Conservation (phyloP, 2,797 vertebrate species). For the Megalops cyprinoides region DNA sequence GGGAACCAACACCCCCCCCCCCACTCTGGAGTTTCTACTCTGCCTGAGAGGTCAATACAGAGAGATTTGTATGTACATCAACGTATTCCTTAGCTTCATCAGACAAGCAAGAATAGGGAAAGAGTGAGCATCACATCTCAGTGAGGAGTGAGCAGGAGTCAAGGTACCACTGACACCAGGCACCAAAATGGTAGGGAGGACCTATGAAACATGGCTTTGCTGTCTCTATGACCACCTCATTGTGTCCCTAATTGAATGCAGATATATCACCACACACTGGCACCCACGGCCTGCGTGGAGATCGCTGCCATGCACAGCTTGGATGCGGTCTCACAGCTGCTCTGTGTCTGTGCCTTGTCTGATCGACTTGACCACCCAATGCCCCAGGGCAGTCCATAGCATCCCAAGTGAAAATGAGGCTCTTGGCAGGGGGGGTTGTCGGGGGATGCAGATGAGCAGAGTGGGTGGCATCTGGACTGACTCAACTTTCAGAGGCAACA, state of each 20-base stretch:
- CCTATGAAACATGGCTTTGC: too few relatives aligned
- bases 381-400: too few relatives aligned
- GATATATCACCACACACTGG: conserved; percentile 52
- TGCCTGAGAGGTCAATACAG: conserved; percentile 38
- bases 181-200: conserved; percentile 43
- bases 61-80: conserved; percentile 47
- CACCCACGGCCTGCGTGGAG: conserved; percentile 45
- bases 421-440: too few relatives aligned
- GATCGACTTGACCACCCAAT: neutral
- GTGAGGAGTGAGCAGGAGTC: conserved; percentile 37
- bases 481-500: too few relatives aligned
- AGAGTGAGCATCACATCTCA: conserved; percentile 54
- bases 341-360: neutral
- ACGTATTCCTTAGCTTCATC: conserved; percentile 48
- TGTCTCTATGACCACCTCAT: too few relatives aligned
- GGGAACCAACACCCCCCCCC: neutral
- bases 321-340: too few relatives aligned
- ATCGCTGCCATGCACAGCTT: neutral
- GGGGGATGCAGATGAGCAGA: too few relatives aligned
- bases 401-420: too few relatives aligned
- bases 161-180: conserved; percentile 43
- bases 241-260: conserved; percentile 59
- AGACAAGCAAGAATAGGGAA: conserved; percentile 44
- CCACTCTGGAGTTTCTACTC: conserved; percentile 19
- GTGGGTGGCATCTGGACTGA: too few relatives aligned